These are phyloP conservation scores for Gymnogyps californianus DNA, from an alignment of 2,113 vertebrate genomes.

Conservation along the genomic window DNA sequence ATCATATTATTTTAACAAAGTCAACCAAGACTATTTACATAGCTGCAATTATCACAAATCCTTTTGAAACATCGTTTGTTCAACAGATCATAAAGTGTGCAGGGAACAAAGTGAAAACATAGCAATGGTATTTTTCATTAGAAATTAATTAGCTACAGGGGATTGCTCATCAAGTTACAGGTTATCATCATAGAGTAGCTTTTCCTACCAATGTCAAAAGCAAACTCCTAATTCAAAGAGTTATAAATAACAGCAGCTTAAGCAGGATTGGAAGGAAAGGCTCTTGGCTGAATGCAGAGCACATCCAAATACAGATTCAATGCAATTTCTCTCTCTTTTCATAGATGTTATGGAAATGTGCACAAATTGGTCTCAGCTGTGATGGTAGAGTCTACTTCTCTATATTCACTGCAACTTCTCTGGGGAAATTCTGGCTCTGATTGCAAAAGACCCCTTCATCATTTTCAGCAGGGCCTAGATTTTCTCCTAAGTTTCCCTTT, in stretches of 20 bases:
- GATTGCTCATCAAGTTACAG: constrained; percentile 34
- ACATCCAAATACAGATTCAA: background rate
- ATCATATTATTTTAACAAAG: background rate
- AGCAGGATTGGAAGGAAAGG: background rate
- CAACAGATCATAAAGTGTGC: background rate
- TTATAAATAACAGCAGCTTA: constrained; percentile 7
- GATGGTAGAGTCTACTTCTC: background rate
- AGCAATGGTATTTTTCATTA: constrained; percentile 21
- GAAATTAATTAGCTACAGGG: constrained; percentile 8
- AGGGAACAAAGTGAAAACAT: background rate
- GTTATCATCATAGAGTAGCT: background rate
- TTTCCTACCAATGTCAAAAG: constrained; percentile 9
- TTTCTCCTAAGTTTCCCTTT: background rate
- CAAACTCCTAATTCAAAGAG: constrained; percentile 27
- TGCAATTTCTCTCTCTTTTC: background rate
- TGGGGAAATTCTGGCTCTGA: background rate
- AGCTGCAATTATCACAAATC: background rate
- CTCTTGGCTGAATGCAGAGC: background rate
- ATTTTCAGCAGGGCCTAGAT: background rate
- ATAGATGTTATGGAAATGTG: background rate
- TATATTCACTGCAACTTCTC: background rate
- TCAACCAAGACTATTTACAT: background rate
- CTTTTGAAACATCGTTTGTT: background rate
- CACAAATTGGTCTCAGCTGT: background rate
- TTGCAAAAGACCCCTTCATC: background rate